These are phyloP conservation scores for Arctopsyche grandis DNA, from an alignment of 1,140 invertebrate genomes.

Conservation along the genomic window DNA sequence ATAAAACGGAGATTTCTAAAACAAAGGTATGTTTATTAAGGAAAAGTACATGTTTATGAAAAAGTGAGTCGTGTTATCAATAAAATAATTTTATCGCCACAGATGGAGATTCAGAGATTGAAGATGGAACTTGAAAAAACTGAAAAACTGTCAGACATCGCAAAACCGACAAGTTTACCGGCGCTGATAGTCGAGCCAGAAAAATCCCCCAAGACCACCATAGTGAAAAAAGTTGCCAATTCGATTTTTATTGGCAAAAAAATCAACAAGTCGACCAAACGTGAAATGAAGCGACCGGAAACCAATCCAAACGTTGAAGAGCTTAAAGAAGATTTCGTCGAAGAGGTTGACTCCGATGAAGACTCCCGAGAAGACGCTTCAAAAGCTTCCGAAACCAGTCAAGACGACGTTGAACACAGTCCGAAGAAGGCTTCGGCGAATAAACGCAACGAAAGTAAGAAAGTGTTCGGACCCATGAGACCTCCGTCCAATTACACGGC, in stretches of 20 bases:
- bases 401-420: slow-evolving; percentile 38
- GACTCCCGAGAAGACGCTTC: slow-evolving; percentile 50
- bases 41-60: too few species aligned
- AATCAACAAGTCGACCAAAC: slow-evolving; percentile 55
- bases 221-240: slow-evolving; percentile 58
- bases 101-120: slow-evolving; percentile 75
- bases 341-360: slow-evolving; percentile 65
- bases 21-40: too few species aligned
- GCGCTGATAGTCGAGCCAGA: slow-evolving; percentile 56
- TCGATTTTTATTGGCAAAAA: slow-evolving; percentile 63
- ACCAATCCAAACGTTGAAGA: slow-evolving; percentile 56
- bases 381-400: slow-evolving; percentile 40
- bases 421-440: slow-evolving; percentile 34
- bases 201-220: slow-evolving; percentile 51
- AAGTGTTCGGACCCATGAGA: slow-evolving; percentile 63
- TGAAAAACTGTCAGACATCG: slow-evolving; percentile 79
- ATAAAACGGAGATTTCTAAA: slow-evolving; percentile 63
- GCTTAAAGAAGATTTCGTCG: slow-evolving; percentile 60
- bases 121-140: slow-evolving; percentile 76
- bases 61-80: too few species aligned
- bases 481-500: slow-evolving; percentile 63
- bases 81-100: neutral
- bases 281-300: slow-evolving; percentile 49
- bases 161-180: slow-evolving; percentile 77
- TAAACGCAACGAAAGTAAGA: slow-evolving; percentile 50